Conservation (phyloP, 1,140 invertebrate genomes). For the Delia radicum region DNA sequence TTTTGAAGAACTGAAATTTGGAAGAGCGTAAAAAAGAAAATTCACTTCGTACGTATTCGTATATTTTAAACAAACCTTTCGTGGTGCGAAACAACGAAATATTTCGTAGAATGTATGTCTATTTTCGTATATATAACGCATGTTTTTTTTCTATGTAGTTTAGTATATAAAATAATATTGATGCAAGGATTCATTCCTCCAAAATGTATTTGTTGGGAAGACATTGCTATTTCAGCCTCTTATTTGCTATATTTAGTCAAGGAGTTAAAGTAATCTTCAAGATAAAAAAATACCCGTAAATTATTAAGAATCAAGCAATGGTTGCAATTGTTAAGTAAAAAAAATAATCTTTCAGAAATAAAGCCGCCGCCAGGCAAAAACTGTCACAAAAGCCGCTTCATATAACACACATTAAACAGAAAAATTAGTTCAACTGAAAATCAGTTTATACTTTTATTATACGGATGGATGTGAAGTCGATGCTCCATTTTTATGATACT, state of each 20-base stretch:
- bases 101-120: too few species aligned
- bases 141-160: too few species aligned
- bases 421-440: neutral
- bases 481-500: neutral
- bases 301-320: neutral
- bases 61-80: too few species aligned
- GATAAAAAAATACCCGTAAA: neutral
- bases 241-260: neutral
- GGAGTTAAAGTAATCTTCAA: neutral
- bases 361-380: neutral
- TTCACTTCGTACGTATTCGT: too few species aligned
- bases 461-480: neutral
- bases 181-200: too few species aligned
- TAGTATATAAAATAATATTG: too few species aligned
- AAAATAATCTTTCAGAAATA: neutral
- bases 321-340: neutral
- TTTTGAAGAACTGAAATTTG: too few species aligned
- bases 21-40: too few species aligned
- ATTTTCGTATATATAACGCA: too few species aligned
- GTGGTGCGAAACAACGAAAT: too few species aligned
- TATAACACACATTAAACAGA: neutral
- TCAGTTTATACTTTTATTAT: neutral
- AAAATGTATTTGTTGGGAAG: neutral
- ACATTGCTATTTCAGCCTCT: neutral
- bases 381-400: constrained; percentile 3